Conservation (phyloP, 1,140 invertebrate genomes). For the Mamestra configurata region DNA sequence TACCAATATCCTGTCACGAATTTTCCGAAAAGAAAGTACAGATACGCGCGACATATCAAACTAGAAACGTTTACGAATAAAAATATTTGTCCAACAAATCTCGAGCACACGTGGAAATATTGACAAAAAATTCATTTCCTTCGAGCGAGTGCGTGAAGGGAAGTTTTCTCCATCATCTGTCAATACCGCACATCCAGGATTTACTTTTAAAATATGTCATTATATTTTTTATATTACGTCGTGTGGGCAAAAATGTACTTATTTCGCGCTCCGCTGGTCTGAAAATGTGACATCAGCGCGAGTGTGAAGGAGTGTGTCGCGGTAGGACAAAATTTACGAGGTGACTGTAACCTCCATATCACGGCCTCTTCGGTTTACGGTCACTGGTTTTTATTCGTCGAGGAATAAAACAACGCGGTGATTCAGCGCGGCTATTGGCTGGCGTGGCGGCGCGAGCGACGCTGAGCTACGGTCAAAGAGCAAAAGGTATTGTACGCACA, state of each 20-base stretch:
- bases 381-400: conserved; percentile 83
- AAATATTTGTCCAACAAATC: conserved; percentile 54
- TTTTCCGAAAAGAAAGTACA: conserved; percentile 38
- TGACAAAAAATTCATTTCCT: conserved; percentile 50
- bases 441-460: conserved; percentile 1
- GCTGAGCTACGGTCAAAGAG: conserved; percentile 28
- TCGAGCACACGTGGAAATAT: conserved; percentile 44
- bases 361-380: conserved; percentile 80
- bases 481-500: conserved; percentile 38
- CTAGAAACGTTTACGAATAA: conserved; percentile 51
- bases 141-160: conserved; percentile 33
- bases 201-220: conserved; percentile 84
- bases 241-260: conserved; percentile 86
- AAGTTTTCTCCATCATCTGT: conserved; percentile 69
- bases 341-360: conserved; percentile 77
- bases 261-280: conserved; percentile 86
- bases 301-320: conserved; percentile 73
- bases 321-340: conserved; percentile 82
- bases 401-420: conserved; percentile 65
- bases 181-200: conserved; percentile 70
- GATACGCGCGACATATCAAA: conserved; percentile 46
- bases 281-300: conserved; percentile 85
- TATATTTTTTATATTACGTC: conserved; percentile 85
- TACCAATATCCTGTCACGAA: conserved; percentile 47
- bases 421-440: conserved; percentile 30